phyloP scores from a whole-genome alignment of 2,113 vertebrate genomes.

The Xenopus borealis region DNA sequence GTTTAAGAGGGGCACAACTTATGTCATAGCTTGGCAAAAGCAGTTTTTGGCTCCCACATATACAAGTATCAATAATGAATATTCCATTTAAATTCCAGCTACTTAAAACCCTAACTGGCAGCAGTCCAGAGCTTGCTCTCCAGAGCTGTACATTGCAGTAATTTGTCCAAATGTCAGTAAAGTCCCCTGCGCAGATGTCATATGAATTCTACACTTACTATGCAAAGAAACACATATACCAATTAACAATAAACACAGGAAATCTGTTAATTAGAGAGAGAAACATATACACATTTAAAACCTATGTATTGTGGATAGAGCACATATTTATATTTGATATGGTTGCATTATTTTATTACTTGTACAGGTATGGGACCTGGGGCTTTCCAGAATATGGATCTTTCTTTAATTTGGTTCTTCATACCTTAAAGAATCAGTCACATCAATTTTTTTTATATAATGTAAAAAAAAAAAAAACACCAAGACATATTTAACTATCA shows the following conservation, averaged over 20 bases:
- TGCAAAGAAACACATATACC: background rate
- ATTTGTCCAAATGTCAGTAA: slow-evolving; percentile 83
- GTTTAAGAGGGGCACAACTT: background rate
- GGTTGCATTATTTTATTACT: no score
- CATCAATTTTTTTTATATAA: no score
- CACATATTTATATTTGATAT: no score
- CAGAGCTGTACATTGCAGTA: slow-evolving; percentile 67
- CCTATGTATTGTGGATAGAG: background rate
- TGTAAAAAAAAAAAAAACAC: no score
- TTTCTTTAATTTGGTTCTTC: no score
- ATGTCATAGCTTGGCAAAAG: slow-evolving; percentile 1
- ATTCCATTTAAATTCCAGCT: slow-evolving; percentile 60
- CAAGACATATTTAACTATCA: no score
- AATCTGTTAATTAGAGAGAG: background rate
- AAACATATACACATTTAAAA: background rate
- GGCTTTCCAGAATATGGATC: no score
- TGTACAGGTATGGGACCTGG: no score
- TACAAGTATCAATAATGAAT: background rate
- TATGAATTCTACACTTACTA: slow-evolving; percentile 65
- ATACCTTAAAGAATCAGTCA: no score
- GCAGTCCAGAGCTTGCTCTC: slow-evolving; percentile 69
- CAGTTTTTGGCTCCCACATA: background rate
- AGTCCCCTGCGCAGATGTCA: slow-evolving; percentile 64
- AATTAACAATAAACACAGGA: slow-evolving; percentile 2
- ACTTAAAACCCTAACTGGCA: slow-evolving; percentile 50